These are phyloP conservation scores for Drosophila baimaii DNA, from an alignment of 1,140 invertebrate genomes.

Conservation along the genomic window DNA sequence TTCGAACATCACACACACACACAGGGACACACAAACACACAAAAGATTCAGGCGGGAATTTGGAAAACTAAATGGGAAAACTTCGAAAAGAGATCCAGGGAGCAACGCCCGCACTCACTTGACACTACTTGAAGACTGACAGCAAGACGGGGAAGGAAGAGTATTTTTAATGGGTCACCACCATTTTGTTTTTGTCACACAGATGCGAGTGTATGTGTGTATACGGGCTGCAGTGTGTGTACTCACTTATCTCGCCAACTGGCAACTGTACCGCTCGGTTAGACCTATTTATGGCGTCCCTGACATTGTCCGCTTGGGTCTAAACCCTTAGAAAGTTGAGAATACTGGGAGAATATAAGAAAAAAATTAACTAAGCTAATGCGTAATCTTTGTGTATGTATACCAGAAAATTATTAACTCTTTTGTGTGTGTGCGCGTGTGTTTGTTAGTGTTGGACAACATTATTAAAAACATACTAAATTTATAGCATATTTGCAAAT, in stretches of 20 bases:
- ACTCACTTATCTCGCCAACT: slow-evolving; percentile 25
- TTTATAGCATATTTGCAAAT: too few species aligned
- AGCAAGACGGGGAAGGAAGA: slow-evolving; percentile 14
- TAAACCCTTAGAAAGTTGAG: not conserved
- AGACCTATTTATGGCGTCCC: not conserved
- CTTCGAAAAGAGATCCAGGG: not conserved
- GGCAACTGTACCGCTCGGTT: slow-evolving; percentile 33
- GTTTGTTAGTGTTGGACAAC: slow-evolving; percentile 13
- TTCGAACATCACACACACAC: slow-evolving; percentile 5
- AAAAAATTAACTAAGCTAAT: not conserved
- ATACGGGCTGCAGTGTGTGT: not conserved
- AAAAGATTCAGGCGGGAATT: not conserved
- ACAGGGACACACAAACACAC: slow-evolving; percentile 23
- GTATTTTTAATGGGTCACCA: slow-evolving; percentile 56
- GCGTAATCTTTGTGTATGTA: slow-evolving; percentile 37
- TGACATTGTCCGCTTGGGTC: not conserved
- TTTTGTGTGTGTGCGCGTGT: slow-evolving; percentile 9
- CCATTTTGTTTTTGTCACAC: slow-evolving; percentile 47
- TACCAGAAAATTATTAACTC: slow-evolving; percentile 23
- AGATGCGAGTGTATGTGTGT: not conserved
- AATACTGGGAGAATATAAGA: not conserved
- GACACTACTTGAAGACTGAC: slow-evolving; percentile 35
- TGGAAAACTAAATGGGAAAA: not conserved
- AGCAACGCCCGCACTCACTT: slow-evolving; percentile 39
- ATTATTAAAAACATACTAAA: not conserved